phyloP scores from a whole-genome alignment of 2,888 invertebrate species.

The Lydus trimaculatus region DNA sequence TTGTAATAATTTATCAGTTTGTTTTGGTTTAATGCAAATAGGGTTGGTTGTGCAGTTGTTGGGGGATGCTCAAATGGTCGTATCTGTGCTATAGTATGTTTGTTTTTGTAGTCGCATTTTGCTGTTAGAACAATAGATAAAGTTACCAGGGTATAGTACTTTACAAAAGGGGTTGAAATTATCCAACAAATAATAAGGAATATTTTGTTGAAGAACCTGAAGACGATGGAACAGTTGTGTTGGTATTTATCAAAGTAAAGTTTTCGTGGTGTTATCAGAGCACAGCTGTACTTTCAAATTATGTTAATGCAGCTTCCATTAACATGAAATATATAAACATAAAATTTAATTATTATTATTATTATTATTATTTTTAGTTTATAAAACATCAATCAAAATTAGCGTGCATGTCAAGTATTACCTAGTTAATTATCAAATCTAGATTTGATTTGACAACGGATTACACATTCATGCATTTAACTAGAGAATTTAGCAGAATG shows the following conservation, averaged over 20 bases:
- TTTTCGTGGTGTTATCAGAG: slow-evolving; percentile 28
- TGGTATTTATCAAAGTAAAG: slow-evolving; percentile 33
- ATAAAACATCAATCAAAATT: slow-evolving; percentile 25
- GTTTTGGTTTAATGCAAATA: slow-evolving; percentile 16
- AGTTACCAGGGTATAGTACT: slow-evolving; percentile 23
- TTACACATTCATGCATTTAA: slow-evolving; percentile 40
- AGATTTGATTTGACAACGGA: slow-evolving; percentile 33
- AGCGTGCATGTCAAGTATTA: slow-evolving; percentile 22
- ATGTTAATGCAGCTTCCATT: slow-evolving; percentile 41
- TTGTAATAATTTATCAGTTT: slow-evolving; percentile 17
- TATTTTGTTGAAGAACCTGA: slow-evolving; percentile 33
- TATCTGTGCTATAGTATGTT: slow-evolving; percentile 20
- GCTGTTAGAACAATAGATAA: slow-evolving; percentile 26
- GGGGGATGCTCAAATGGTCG: slow-evolving; percentile 13
- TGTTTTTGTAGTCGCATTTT: slow-evolving; percentile 30
- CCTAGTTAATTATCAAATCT: slow-evolving; percentile 14
- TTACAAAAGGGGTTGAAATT: slow-evolving; percentile 24
- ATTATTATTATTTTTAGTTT: neutral
- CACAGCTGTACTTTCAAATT: slow-evolving; percentile 38
- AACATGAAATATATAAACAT: slow-evolving; percentile 37
- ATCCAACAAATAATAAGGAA: slow-evolving; percentile 33
- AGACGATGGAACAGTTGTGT: slow-evolving; percentile 30
- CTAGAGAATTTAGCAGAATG: slow-evolving; percentile 36
- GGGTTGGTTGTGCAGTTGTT: slow-evolving; percentile 15
- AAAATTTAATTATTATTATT: slow-evolving; percentile 14